Evolutionary conservation across 2,113 vertebrate species (phyloP).

Genomic region (Excalfactoria chinensis): DNA sequence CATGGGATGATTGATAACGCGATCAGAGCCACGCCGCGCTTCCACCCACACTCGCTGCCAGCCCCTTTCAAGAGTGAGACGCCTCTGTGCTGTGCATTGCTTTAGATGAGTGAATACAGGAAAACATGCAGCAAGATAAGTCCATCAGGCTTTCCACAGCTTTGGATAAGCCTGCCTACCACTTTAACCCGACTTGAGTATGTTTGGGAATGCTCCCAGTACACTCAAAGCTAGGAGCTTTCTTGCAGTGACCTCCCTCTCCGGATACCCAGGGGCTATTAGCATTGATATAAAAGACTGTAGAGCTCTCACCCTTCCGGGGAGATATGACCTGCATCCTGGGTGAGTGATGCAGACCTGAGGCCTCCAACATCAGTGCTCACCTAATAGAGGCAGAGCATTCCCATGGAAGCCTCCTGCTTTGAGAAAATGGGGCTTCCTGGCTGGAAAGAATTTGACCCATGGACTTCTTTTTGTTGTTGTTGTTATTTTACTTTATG

Average conservation of each 20-base stretch:
- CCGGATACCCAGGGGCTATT: not conserved
- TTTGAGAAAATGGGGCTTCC: not conserved
- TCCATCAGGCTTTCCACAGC: not conserved
- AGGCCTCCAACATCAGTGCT: not conserved
- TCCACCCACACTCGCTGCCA: not conserved
- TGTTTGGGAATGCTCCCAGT: not conserved
- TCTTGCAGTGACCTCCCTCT: not conserved
- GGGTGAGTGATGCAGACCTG: not conserved
- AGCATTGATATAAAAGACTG: not conserved
- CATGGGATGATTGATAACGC: slow-evolving; percentile 1
- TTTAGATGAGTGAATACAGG: not conserved
- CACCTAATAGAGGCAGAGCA: not conserved
- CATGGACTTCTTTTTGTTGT: not conserved
- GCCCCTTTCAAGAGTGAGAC: not conserved
- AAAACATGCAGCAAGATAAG: accelerated
- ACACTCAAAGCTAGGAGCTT: accelerated
- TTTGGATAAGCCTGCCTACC: not conserved
- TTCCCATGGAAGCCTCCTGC: not conserved
- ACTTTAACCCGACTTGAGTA: not conserved
- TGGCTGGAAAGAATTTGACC: not conserved
- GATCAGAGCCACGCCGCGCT: not conserved
- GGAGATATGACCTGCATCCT: not conserved
- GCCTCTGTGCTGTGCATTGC: not conserved
- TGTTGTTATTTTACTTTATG: not conserved
- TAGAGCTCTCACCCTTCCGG: not conserved